These are phyloP conservation scores for Porphyrio hochstetteri DNA, from an alignment of 2,113 vertebrate genomes.

Conservation along the genomic window DNA sequence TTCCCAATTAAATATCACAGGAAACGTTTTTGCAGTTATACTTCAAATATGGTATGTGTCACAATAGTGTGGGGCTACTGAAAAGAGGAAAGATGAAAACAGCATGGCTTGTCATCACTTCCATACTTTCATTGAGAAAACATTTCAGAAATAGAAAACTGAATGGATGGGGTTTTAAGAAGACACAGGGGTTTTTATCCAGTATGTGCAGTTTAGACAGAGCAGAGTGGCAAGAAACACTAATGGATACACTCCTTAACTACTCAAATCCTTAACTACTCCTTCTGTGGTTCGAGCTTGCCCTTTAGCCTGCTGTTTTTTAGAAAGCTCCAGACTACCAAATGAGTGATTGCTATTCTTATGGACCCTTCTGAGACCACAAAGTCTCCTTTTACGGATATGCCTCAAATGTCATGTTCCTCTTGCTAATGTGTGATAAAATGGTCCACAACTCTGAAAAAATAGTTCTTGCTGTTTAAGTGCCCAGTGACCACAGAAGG, in stretches of 20 bases:
- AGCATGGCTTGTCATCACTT: constrained; percentile 14
- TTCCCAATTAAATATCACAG: not conserved
- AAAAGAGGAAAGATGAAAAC: not conserved
- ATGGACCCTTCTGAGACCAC: not conserved
- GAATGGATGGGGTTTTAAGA: not conserved
- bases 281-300: not conserved
- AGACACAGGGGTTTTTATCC: not conserved
- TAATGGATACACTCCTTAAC: not conserved
- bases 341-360: not conserved
- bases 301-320: not conserved
- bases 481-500: not conserved
- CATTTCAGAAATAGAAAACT: not conserved
- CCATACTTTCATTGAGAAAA: not conserved
- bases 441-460: not conserved
- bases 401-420: not conserved
- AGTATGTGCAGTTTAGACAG: not conserved
- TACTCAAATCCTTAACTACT: not conserved
- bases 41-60: not conserved
- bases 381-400: not conserved
- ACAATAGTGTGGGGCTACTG: not conserved
- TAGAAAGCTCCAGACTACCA: not conserved
- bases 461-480: not conserved
- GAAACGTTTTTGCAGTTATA: not conserved
- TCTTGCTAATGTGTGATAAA: not conserved
- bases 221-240: not conserved